Evolutionary conservation across 2,113 vertebrate species (phyloP).

Genomic region (Ameiurus melas): DNA sequence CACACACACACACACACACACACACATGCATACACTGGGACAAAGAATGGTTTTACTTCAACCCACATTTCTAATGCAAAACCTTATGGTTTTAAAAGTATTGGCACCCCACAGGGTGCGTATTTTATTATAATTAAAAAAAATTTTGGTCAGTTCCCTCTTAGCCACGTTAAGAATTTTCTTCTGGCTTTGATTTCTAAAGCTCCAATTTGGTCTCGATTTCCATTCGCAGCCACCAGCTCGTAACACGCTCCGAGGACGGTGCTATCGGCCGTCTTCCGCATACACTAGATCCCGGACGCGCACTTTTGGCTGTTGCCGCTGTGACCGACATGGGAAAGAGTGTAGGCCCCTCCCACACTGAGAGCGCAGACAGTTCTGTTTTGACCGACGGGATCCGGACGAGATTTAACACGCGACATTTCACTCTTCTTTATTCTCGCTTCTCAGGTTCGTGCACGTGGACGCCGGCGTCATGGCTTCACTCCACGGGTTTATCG

Average conservation of each 20-base stretch:
- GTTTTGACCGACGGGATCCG: neutral
- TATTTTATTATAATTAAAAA: too few species aligned
- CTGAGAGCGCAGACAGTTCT: neutral
- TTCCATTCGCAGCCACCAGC: neutral
- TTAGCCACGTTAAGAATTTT: neutral
- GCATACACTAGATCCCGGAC: neutral
- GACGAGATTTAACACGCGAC: neutral
- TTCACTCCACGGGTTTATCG: neutral
- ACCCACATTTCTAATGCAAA: neutral
- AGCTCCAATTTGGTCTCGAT: neutral
- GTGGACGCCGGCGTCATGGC: neutral
- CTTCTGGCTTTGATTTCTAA: neutral
- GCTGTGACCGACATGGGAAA: neutral
- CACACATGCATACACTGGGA: neutral
- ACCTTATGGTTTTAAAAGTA: neutral
- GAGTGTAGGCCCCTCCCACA: neutral
- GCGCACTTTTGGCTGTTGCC: neutral
- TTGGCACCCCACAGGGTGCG: neutral
- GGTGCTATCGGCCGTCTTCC: neutral
- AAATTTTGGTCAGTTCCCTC: neutral
- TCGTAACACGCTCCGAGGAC: neutral
- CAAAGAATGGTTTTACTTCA: neutral
- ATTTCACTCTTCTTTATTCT: neutral
- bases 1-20: too few species aligned
- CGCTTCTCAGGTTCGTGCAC: neutral